Conservation (phyloP, 2,797 vertebrate genomes). For the Myotis pilosus region DNA sequence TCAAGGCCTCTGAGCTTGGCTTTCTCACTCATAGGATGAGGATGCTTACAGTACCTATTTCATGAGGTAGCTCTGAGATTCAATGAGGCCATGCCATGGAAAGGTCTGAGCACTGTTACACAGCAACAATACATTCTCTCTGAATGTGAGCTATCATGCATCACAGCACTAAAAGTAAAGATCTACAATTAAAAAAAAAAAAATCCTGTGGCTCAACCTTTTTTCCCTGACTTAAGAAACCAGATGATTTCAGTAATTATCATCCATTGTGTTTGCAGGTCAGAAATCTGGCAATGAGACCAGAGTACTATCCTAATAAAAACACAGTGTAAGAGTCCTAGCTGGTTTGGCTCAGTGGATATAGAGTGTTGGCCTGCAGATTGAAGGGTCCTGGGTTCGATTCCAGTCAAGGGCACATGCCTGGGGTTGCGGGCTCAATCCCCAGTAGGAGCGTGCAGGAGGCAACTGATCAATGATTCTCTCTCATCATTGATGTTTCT, state of each 20-base stretch:
- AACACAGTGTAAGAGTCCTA: not conserved
- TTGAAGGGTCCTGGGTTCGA: too few relatives aligned
- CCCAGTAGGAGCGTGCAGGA: too few relatives aligned
- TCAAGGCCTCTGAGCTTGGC: not conserved
- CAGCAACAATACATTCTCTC: accelerated
- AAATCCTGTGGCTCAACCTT: not conserved
- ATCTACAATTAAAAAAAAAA: not conserved
- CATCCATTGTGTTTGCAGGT: not conserved
- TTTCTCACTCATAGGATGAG: not conserved
- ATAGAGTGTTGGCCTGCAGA: too few relatives aligned
- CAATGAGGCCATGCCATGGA: not conserved
- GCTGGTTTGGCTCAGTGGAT: too few relatives aligned
- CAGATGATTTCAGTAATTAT: not conserved
- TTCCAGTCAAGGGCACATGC: too few relatives aligned
- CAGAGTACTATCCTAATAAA: not conserved
- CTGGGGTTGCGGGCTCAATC: too few relatives aligned
- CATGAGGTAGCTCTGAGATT: not conserved
- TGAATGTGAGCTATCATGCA: not conserved
- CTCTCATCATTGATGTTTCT: too few relatives aligned
- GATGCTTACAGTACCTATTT: not conserved
- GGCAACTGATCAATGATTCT: too few relatives aligned
- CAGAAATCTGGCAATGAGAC: not conserved
- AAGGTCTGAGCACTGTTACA: not conserved
- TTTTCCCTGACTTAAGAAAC: not conserved
- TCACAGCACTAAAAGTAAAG: not conserved